These are phyloP conservation scores for Sus cebifrons DNA, from an alignment of 2,797 vertebrate species.

Conservation along the genomic window DNA sequence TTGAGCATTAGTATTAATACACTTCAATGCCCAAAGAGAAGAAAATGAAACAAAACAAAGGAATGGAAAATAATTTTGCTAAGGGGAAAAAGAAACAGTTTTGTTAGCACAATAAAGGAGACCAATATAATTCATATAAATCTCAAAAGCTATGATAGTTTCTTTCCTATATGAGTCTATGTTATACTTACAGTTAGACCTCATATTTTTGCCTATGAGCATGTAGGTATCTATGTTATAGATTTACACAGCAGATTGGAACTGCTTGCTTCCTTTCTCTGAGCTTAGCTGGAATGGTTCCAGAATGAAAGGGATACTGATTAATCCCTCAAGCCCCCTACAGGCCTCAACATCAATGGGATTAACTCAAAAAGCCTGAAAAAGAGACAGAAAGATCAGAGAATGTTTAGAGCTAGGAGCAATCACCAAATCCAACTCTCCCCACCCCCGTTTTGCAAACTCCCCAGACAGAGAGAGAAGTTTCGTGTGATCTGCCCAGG, in stretches of 20 bases:
- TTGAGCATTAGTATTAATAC: slow-evolving; percentile 4
- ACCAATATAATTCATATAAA: slow-evolving; percentile 24
- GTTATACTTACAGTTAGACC: neutral
- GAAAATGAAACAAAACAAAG: neutral
- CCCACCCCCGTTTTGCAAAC: neutral
- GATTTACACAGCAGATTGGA: slow-evolving; percentile 39
- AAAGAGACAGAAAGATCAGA: neutral
- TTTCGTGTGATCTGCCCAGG: neutral
- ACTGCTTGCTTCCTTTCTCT: slow-evolving; percentile 5
- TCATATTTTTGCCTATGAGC: neutral
- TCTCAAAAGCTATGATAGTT: slow-evolving; percentile 17
- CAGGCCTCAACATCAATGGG: neutral
- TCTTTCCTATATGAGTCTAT: neutral
- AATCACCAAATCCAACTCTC: neutral
- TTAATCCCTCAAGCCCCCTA: slow-evolving; percentile 6
- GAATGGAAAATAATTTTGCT: neutral
- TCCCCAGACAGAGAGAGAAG: neutral
- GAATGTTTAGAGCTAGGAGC: neutral
- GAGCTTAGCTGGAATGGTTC: neutral
- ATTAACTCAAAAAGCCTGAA: slow-evolving; percentile 73
- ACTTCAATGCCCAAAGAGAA: neutral
- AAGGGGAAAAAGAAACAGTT: neutral
- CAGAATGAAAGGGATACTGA: slow-evolving; percentile 55
- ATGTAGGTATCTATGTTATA: neutral
- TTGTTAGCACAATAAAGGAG: neutral